Evolutionary conservation across 2,797 vertebrate genomes (phyloP).

Genomic region (Scomberomorus guttatus): DNA sequence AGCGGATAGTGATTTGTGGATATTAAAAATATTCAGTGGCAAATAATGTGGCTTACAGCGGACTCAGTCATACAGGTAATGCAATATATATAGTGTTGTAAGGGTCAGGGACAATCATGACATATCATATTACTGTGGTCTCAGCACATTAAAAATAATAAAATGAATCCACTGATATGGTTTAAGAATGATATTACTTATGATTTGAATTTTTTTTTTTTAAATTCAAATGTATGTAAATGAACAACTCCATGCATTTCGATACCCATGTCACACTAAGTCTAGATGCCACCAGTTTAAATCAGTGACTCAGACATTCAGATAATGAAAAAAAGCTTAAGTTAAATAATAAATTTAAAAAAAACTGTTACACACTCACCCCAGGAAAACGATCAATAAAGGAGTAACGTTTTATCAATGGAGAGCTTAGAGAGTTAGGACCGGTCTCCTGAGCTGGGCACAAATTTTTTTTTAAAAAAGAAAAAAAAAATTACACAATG

Average conservation of each 20-base stretch:
- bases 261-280: neutral
- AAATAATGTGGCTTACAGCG: conserved; percentile 46
- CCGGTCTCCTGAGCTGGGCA: neutral
- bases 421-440: conserved; percentile 8
- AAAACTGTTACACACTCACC: conserved; percentile 14
- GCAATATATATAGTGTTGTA: conserved; percentile 53
- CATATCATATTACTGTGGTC: conserved; percentile 58
- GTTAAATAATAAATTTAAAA: conserved; percentile 5
- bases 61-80: conserved; percentile 60
- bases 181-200: neutral
- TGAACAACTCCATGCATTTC: neutral
- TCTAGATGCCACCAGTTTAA: neutral
- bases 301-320: neutral
- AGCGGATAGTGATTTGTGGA: conserved; percentile 32
- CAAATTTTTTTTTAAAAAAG: neutral
- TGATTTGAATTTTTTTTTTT: neutral
- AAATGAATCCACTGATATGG: neutral
- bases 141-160: conserved; percentile 46
- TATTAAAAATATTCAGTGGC: conserved; percentile 5
- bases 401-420: conserved; percentile 38
- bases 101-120: conserved; percentile 62
- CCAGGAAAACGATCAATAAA: conserved; percentile 30
- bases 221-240: neutral
- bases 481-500: neutral
- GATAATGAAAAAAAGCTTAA: neutral